Percentiles rank a stretch among this genome's conserved stretches.
These are phyloP conservation scores for Hepsetus odoe DNA, from an alignment of 2,113 vertebrate species.

Conservation along the genomic window DNA sequence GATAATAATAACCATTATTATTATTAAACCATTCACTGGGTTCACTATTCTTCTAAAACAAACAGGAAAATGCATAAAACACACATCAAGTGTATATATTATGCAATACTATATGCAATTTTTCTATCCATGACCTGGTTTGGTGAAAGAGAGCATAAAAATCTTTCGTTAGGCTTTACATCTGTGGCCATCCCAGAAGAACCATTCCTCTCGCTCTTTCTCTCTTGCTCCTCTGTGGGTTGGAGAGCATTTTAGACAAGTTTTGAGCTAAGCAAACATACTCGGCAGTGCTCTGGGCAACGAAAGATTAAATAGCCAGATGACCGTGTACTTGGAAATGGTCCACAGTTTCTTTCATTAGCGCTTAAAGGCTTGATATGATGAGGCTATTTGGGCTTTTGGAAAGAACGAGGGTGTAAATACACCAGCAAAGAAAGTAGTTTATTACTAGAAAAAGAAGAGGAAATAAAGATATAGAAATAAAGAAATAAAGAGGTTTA, in stretches of 20 bases:
- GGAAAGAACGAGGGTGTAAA: too few species aligned
- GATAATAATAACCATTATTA: too few species aligned
- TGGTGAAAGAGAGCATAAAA: conserved; percentile 31
- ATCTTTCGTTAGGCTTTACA: conserved; percentile 26
- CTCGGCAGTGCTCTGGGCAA: not conserved
- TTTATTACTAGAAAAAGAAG: too few species aligned
- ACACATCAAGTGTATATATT: not conserved
- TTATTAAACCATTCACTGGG: not conserved
- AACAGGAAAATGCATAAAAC: not conserved
- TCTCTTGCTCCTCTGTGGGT: conserved; percentile 1
- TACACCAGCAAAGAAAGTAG: too few species aligned
- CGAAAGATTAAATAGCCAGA: not conserved
- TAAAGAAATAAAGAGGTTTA: too few species aligned
- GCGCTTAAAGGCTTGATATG: not conserved
- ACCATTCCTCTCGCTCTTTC: conserved; percentile 14
- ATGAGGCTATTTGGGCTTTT: not conserved
- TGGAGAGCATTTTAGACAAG: not conserved
- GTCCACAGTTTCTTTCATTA: not conserved
- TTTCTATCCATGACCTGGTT: conserved; percentile 49
- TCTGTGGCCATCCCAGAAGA: conserved; percentile 6
- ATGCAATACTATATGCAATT: too few species aligned
- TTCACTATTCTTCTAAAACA: not conserved
- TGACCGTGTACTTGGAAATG: not conserved
- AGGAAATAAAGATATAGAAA: too few species aligned
- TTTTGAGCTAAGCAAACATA: not conserved